These are phyloP conservation scores for Lagorchestes hirsutus DNA, from an alignment of 2,797 vertebrate genomes.

Conservation along the genomic window DNA sequence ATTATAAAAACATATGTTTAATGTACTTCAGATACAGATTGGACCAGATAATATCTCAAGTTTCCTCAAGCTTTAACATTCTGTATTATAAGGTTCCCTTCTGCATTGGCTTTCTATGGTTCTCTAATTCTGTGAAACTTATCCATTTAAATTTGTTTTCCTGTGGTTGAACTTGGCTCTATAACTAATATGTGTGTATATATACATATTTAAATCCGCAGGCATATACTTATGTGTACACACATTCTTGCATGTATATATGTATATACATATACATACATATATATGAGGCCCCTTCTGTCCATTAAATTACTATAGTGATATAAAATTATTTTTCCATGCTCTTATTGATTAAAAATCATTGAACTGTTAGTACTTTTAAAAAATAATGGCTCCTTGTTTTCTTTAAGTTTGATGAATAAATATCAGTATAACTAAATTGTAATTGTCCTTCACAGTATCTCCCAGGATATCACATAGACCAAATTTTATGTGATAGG, in stretches of 20 bases:
- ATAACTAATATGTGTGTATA: neutral
- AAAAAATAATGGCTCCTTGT: slow-evolving; percentile 17
- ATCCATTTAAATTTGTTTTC: neutral
- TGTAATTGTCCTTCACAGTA: neutral
- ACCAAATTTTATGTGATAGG: neutral
- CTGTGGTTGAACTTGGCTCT: neutral
- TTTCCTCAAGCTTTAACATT: neutral
- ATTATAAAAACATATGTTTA: neutral
- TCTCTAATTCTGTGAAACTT: neutral
- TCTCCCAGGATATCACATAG: neutral
- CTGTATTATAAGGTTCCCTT: neutral
- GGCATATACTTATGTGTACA: too few relatives aligned
- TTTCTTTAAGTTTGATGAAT: slow-evolving; percentile 8
- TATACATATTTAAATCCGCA: too few relatives aligned
- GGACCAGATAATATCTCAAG: neutral
- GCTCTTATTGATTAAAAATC: neutral
- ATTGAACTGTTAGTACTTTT: neutral
- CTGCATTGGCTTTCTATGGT: neutral
- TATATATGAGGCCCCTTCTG: too few relatives aligned
- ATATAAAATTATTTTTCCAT: too few relatives aligned
- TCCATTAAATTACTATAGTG: too few relatives aligned
- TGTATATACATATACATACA: too few relatives aligned
- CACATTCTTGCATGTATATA: too few relatives aligned
- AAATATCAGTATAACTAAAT: neutral
- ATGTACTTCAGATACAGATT: neutral